Evolutionary conservation across 1,140 invertebrate genomes (phyloP).

Genomic region (Philotrypesis tridentata): DNA sequence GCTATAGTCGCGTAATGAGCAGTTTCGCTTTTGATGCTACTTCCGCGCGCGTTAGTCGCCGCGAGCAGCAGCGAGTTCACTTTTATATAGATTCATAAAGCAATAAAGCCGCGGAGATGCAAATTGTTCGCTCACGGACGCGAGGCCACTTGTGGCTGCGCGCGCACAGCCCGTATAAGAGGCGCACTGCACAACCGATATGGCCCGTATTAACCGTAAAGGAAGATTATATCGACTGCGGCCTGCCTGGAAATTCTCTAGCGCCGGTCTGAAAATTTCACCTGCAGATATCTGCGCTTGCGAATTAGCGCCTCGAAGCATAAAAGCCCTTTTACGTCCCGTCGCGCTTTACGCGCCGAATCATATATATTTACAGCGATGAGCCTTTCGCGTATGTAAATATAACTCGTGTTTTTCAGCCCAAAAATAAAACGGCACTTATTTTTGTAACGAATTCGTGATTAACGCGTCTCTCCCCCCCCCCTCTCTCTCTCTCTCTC

Average conservation of each 20-base stretch:
- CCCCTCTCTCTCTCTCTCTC: too few relatives aligned
- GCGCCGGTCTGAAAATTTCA: constrained; percentile 9
- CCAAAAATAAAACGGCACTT: neutral
- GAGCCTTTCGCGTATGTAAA: neutral
- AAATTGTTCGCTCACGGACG: constrained; percentile 19
- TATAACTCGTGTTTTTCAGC: neutral
- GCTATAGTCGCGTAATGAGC: constrained; percentile 21
- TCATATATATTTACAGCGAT: constrained; percentile 14
- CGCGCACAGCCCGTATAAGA: neutral
- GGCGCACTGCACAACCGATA: neutral
- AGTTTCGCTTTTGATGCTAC: constrained; percentile 5
- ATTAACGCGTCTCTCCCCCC: neutral
- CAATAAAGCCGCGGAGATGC: constrained; percentile 20
- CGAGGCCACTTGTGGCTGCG: neutral
- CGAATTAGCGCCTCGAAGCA: neutral
- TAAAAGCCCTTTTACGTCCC: neutral
- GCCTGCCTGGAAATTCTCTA: constrained; percentile 10
- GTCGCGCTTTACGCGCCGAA: neutral
- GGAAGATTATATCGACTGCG: neutral
- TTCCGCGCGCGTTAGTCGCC: neutral
- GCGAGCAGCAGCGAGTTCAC: neutral
- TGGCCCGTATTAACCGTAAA: neutral
- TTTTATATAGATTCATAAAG: constrained; percentile 33
- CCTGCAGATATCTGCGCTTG: neutral
- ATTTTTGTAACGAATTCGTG: neutral